A percentile compares a stretch with the other conserved stretches of the same genome.
Evolutionary conservation across 1,140 invertebrate species (phyloP).

Genomic region (Heliconius hewitsoni): DNA sequence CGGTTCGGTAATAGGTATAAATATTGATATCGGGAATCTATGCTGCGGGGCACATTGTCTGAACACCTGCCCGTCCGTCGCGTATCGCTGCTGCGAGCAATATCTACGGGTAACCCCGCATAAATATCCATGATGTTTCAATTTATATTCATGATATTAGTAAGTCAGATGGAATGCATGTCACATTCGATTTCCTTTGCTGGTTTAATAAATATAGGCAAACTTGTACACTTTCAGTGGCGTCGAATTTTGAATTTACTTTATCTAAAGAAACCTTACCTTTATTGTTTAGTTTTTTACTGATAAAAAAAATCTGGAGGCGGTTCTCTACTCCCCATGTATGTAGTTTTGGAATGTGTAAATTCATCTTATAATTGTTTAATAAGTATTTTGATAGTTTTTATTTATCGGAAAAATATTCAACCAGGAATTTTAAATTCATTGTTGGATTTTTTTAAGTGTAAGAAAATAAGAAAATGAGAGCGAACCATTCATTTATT

Average conservation of each 20-base stretch:
- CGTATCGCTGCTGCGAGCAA: conserved; percentile 62
- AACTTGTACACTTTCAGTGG: background rate
- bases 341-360: too few species aligned
- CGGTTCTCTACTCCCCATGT: too few species aligned
- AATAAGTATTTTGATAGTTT: too few species aligned
- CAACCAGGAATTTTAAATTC: too few species aligned
- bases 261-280: too few species aligned
- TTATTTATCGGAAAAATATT: too few species aligned
- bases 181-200: conserved; percentile 79
- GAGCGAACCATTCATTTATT: too few species aligned
- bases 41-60: conserved; percentile 69
- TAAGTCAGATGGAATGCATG: conserved; percentile 75
- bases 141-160: conserved; percentile 82
- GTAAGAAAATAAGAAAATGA: too few species aligned
- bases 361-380: too few species aligned
- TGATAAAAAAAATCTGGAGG: too few species aligned
- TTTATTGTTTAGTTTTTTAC: too few species aligned
- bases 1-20: conserved; percentile 74
- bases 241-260: background rate
- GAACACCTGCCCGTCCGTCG: conserved; percentile 69
- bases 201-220: conserved; percentile 45
- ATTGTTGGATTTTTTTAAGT: too few species aligned
- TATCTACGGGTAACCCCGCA: conserved; percentile 67
- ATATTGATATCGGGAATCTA: conserved; percentile 76
- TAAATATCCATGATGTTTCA: conserved; percentile 80